Evolutionary conservation across 1,140 invertebrate genomes (phyloP), one percentile per base, ranked within the genome.

Genomic region (Melanaphis sacchari): DNA sequence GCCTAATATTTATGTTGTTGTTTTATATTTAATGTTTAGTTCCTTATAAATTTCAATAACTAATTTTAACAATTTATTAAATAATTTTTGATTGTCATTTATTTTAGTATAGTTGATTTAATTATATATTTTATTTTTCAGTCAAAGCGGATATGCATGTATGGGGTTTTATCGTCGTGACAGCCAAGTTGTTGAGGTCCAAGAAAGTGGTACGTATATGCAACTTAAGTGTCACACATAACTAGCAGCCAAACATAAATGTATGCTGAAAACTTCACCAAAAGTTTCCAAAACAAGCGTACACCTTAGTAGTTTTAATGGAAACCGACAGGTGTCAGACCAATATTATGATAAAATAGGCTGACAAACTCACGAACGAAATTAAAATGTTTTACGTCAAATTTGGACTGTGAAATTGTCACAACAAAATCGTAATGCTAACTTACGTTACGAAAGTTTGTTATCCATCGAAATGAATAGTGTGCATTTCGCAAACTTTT

Each of bases 131-230:
- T 94, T 94, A 94, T 94, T 93, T 96, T 96, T 40, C 95, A 96
- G 96, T 94, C 95, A 96, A 94, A 96, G 96, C 94, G 96, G 96
- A 66, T 97, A 96, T 94, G 95, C 96, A 41, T 97, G 96, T 94
- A 96, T 96, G 95, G 95, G 96, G 93, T 96, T 97, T 91, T 96
- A 96, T 94, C 95, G 95, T 93, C 95, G 96, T 92, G 96, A 96
- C 90, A 95, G 95, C 22, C 96, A 96, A 94, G 96, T 97, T 21
- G 96, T 96, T 89, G 96, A 97, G 94, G 94, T 96, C 43, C 96
- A 96, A 94, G 96, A 97, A 93, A 96, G 96, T 94, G 88, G 94
- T 94, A 94, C 54, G 93, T 93, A 90, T 91, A 90, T 90, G 7
- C 59, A 59, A 66, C 54, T 66, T 66, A 88, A 52, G 24, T 89